Evolutionary conservation across 1,140 invertebrate species (phyloP), one percentile per base, ranked within the genome.

Genomic region (Phocides pigmalion): DNA sequence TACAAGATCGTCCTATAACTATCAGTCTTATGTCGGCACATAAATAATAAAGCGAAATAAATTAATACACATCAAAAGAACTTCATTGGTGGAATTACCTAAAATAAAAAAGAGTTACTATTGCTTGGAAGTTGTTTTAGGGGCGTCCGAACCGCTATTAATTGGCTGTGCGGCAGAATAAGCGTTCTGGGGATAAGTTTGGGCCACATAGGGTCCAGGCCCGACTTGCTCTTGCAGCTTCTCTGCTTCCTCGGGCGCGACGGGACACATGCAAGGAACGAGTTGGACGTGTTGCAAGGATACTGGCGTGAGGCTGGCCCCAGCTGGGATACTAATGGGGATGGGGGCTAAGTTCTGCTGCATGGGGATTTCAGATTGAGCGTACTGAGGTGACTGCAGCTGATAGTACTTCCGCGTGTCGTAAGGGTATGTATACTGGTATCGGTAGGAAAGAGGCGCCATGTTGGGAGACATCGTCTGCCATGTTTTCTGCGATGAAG

Each of bases 231-330:
- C 90, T 58, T 91, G 89, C 0, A 92, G 72, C 58, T 92, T 92
- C 46, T 92, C 91, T 0, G 87, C 87, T 53, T 93, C 91, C 46
- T 93, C 92, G 0, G 89, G 89, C 0, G 91, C 87, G 0, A 92
- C 90, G 4, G 93, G 93, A 69, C 93, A 93, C 86, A 93, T 91
- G 68, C 93, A 93, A 0, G 93, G 93, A 0, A 93, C 92, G 0
- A 93, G 69, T 65, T 93, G 92, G 0, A 93, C 92, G 62, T 93
- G 92, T 35, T 92, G 89, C 2, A 92, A 76, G 0, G 91, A 89
- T 0, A 92, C 91, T 0, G 91, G 92, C 0, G 90, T 90, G 2
- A 93, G 70, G 42, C 87, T 90, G n/a, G 91, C 87, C 12, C 91
- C 90, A 3, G 92, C 85, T 0, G 92, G 92, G 0, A 92, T 85